Percentiles rank a stretch among this genome's conserved stretches.
phyloP scores from a whole-genome alignment of 1,140 invertebrate genomes.

The Heliconius hermathena region DNA sequence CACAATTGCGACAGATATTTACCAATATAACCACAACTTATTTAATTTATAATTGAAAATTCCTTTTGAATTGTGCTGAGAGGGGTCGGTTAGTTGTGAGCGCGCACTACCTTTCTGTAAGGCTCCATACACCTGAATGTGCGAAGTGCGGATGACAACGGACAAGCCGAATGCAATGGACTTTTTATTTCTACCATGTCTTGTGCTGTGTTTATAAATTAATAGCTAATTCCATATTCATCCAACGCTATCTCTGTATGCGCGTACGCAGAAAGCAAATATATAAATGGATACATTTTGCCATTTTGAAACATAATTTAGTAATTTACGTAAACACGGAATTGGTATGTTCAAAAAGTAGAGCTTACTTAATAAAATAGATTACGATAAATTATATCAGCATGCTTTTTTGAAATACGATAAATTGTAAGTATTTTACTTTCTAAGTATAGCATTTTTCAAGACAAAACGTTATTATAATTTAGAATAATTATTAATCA shows the following conservation, averaged over 20 bases:
- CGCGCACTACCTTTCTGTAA: conserved; percentile 64
- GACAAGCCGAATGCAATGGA: conserved; percentile 52
- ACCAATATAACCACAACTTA: conserved; percentile 52
- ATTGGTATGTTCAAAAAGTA: neutral
- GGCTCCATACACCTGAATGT: conserved; percentile 66
- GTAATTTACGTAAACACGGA: neutral
- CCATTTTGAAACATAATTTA: neutral
- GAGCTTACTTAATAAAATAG: too few species aligned
- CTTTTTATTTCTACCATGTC: conserved; percentile 62
- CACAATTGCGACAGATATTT: conserved; percentile 54
- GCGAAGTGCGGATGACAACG: conserved; percentile 62
- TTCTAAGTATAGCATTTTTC: neutral
- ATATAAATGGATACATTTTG: neutral
- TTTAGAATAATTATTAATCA: too few species aligned
- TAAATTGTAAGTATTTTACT: neutral
- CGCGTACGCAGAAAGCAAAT: conserved; percentile 32
- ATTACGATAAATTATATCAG: neutral
- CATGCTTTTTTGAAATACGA: neutral
- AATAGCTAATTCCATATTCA: conserved; percentile 48
- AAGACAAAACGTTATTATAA: neutral
- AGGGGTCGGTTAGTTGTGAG: conserved; percentile 26
- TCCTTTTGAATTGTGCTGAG: conserved; percentile 38
- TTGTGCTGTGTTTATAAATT: conserved; percentile 60
- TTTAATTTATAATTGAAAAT: conserved; percentile 67
- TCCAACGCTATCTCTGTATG: conserved; percentile 39